These are phyloP conservation scores for Rhizoglyphus robini DNA, from an alignment of 1,140 invertebrate species.

Conservation along the genomic window DNA sequence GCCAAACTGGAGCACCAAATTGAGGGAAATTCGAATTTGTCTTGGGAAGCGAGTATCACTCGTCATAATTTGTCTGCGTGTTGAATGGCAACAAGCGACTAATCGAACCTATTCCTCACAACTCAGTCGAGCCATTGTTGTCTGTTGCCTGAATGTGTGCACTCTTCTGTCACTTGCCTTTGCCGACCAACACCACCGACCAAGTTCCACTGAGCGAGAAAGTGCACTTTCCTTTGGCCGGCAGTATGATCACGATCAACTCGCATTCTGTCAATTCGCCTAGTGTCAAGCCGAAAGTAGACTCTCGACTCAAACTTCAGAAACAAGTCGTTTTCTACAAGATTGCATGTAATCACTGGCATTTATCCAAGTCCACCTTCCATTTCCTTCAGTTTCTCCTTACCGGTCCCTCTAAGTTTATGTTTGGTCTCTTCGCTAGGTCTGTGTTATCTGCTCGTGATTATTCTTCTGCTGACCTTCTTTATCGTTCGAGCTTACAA, in stretches of 20 bases:
- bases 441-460: neutral
- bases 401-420: neutral
- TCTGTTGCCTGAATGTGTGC: neutral
- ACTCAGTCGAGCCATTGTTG: too few species aligned
- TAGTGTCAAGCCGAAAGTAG: neutral
- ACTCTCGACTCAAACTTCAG: neutral
- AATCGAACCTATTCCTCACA: too few species aligned
- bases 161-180: neutral
- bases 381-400: neutral
- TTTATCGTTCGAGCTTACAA: constrained; percentile 1
- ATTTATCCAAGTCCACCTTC: neutral
- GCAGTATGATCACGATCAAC: neutral
- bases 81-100: too few species aligned
- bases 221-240: neutral
- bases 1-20: neutral
- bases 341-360: constrained; percentile 3
- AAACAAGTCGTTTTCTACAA: neutral
- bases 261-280: neutral
- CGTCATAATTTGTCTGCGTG: neutral
- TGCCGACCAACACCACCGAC: neutral
- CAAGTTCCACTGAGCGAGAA: neutral
- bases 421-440: neutral
- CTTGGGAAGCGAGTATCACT: too few species aligned
- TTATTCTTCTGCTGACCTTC: constrained; percentile 1
- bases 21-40: neutral